Evolutionary conservation across 2,113 vertebrate genomes (phyloP).

Genomic region (cattle (Bos taurus)): DNA sequence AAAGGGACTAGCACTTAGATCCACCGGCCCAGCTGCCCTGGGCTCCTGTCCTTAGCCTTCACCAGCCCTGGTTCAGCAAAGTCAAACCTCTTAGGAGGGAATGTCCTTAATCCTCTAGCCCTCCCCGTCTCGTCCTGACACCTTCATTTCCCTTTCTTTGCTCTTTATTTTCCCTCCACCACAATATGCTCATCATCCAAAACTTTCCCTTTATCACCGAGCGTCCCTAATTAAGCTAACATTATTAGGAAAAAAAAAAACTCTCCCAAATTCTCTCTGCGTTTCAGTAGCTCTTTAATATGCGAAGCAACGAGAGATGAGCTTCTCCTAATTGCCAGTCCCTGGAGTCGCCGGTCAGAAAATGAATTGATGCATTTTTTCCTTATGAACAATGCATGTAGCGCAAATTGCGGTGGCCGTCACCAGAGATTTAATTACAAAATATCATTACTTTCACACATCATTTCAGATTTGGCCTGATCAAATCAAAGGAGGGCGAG

Average conservation of each 20-base stretch:
- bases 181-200: slow-evolving; percentile 68
- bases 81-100: neutral
- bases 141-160: slow-evolving; percentile 2
- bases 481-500: slow-evolving; percentile 84
- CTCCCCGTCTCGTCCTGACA: neutral
- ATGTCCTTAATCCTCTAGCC: neutral
- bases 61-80: no score
- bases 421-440: slow-evolving; percentile 90
- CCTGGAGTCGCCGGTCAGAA: slow-evolving; percentile 88
- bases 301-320: slow-evolving; percentile 85
- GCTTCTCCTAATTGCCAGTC: slow-evolving; percentile 87
- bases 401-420: slow-evolving; percentile 86
- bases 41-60: neutral
- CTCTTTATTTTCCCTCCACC: slow-evolving; percentile 1
- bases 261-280: slow-evolving; percentile 83
- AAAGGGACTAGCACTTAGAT: neutral
- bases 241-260: slow-evolving; percentile 76
- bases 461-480: slow-evolving; percentile 89
- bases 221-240: slow-evolving; percentile 83
- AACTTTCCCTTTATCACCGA: slow-evolving; percentile 71
- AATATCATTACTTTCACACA: slow-evolving; percentile 91
- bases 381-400: slow-evolving; percentile 89
- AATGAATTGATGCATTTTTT: slow-evolving; percentile 88
- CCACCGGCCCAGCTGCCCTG: accelerated
- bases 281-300: slow-evolving; percentile 88